Evolutionary conservation across 2,113 vertebrate genomes (phyloP), one percentile per base, ranked within the genome.

Genomic region (Brachirus orientalis): DNA sequence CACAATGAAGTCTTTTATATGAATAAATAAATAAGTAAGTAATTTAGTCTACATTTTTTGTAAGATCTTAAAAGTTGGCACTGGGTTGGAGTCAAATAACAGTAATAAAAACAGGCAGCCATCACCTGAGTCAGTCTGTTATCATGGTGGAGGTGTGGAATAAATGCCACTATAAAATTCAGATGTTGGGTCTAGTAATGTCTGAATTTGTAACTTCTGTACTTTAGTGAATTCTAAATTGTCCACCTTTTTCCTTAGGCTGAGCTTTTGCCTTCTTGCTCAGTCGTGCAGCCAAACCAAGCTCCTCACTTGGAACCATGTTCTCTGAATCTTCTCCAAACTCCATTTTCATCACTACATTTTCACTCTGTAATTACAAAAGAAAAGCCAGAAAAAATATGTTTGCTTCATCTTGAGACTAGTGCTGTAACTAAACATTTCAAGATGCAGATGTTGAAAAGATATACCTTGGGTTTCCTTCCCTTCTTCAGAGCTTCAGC

Each of bases 381-480:
- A 11, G 12, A 3, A 40, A 19, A 13, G 17, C 2, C 5, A 43
- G 40, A 14, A 10, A 10, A 43, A 43, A 13, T 12, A 10, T 43
- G 11, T 43, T 13, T 43, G 5, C 10, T 43, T 11, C 8, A 43
- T 13, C 11, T 43, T 10, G 12, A 43, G 14, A 13, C 1, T 13
- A 43, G 11, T 3, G 14, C 14, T 43, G 11, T 2, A 14, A 43
- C 11, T 13, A 43, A 43, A 11, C 0, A 1, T 13, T 13, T 43
- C 40, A 43, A 43, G 14, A 13, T 13, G 12, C 28, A 28, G 6
- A 28, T 1, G 28, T 28, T 46, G 1, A 50, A 45, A 46, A n/a
- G 7, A 45, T 47, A 10, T n/a, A 97, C 98, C 96, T 98, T 98
- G 28, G 92, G 46, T 77, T 92, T 95, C 85, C n/a, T 95, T 75